phyloP scores from a whole-genome alignment of 2,888 invertebrate genomes.

The Pantelozetes paolii region DNA sequence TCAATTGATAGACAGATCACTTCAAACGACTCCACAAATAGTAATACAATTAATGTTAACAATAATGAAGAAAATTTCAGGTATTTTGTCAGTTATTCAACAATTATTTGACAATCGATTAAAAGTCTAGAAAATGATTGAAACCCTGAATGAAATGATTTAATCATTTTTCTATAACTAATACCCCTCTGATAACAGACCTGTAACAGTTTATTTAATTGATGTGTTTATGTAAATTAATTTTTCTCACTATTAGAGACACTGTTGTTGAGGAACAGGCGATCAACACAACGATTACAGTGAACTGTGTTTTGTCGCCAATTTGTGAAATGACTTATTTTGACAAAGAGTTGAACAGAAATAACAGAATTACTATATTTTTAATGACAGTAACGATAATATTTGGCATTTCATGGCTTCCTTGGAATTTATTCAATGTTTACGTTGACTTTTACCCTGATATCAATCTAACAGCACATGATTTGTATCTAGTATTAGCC shows the following conservation, averaged over 20 bases:
- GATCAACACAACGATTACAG: neutral
- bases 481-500: constrained; percentile 55
- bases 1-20: no score
- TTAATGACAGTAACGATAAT: neutral
- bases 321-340: neutral
- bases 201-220: no score
- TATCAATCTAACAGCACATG: constrained; percentile 44
- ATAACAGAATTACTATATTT: neutral
- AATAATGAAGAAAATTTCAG: no score
- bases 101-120: no score
- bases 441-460: constrained; percentile 53
- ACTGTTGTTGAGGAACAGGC: neutral
- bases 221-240: no score
- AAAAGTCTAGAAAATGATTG: no score
- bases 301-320: neutral
- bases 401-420: constrained; percentile 55
- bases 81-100: no score
- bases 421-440: constrained; percentile 59
- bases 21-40: no score
- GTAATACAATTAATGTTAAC: neutral
- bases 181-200: no score
- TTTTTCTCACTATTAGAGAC: no score
- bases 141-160: no score
- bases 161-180: no score
- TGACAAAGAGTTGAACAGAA: constrained; percentile 1